A percentile compares a stretch with the other conserved stretches of the same genome.
phyloP scores from a whole-genome alignment of 2,797 vertebrate genomes.

The Etheostoma perlongum region DNA sequence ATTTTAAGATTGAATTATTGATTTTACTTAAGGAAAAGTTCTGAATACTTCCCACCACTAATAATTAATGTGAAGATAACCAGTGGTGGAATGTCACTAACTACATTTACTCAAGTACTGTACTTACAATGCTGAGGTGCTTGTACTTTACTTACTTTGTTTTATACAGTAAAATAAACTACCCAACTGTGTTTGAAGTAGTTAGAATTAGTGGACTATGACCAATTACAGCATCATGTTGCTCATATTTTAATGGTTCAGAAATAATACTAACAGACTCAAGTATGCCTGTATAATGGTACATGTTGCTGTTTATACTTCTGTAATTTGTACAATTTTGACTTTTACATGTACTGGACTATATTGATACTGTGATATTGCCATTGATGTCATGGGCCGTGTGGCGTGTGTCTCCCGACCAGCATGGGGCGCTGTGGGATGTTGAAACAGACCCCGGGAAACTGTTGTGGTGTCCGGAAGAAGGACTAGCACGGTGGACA shows the following conservation, averaged over 20 bases:
- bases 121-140: too few species aligned
- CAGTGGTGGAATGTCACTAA: too few species aligned
- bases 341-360: not conserved
- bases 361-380: not conserved
- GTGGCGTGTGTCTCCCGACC: constrained; percentile 7
- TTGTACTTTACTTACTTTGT: not conserved
- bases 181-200: not conserved
- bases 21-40: too few species aligned
- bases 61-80: not conserved
- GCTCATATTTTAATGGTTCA: not conserved
- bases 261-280: not conserved
- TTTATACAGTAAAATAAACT: not conserved
- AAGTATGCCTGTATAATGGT: not conserved
- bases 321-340: not conserved
- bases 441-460: not conserved
- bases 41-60: too few species aligned
- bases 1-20: not conserved
- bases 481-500: constrained; percentile 45
- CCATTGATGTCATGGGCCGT: not conserved
- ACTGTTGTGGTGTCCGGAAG: constrained; percentile 41
- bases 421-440: constrained; percentile 45
- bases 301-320: not conserved
- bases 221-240: not conserved
- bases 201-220: not conserved
- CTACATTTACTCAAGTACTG: too few species aligned